phyloP scores from a whole-genome alignment of 1,140 invertebrate genomes.

The Cotesia typhae region DNA sequence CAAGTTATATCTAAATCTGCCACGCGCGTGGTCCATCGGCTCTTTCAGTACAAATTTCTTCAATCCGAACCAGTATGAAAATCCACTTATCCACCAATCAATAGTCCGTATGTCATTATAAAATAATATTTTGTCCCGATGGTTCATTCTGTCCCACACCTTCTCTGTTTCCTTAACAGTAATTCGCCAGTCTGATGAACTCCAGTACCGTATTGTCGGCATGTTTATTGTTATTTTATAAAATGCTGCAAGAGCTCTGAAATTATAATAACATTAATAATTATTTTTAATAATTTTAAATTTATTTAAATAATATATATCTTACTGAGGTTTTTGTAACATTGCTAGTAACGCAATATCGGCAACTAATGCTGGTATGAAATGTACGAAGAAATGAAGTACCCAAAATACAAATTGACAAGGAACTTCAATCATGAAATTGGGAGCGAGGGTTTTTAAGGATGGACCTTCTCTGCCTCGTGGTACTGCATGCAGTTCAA shows the following conservation, averaged over 20 bases:
- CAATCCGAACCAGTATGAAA: slow-evolving; percentile 68
- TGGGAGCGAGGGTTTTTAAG: slow-evolving; percentile 14
- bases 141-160: slow-evolving; percentile 63
- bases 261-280: neutral
- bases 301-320: slow-evolving; percentile 22
- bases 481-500: slow-evolving; percentile 63
- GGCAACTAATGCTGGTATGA: slow-evolving; percentile 69
- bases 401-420: slow-evolving; percentile 42
- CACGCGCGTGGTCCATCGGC: slow-evolving; percentile 59
- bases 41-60: slow-evolving; percentile 72
- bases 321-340: slow-evolving; percentile 71
- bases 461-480: slow-evolving; percentile 55
- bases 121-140: slow-evolving; percentile 69
- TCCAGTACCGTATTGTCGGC: slow-evolving; percentile 64
- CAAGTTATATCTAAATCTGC: slow-evolving; percentile 13
- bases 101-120: slow-evolving; percentile 69
- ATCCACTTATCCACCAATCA: slow-evolving; percentile 71
- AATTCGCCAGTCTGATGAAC: slow-evolving; percentile 66
- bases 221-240: neutral
- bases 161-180: slow-evolving; percentile 64
- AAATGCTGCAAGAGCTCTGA: neutral
- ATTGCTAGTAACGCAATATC: slow-evolving; percentile 66
- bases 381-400: slow-evolving; percentile 65
- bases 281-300: too few species aligned
- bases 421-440: slow-evolving; percentile 45